Conservation (phyloP, 2,797 vertebrate species). For the Thalassophryne amazonica region DNA sequence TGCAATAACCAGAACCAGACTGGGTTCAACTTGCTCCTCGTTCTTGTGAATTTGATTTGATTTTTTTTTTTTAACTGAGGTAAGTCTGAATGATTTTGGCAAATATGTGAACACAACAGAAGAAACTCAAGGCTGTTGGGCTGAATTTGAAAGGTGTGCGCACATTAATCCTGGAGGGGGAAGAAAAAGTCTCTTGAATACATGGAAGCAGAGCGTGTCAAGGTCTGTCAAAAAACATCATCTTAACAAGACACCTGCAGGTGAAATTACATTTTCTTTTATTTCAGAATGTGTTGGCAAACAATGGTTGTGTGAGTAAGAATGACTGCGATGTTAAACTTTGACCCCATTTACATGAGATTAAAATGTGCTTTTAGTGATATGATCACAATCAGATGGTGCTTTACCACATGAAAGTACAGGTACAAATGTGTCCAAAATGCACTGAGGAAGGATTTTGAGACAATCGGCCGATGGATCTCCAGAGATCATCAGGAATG, state of each 20-base stretch:
- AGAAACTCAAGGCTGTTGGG: conserved; percentile 1
- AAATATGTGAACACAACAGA: background rate
- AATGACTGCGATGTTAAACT: conserved; percentile 1
- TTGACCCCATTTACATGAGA: too few species aligned
- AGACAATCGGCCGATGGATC: too few species aligned
- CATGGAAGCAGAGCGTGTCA: background rate
- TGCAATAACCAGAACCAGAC: background rate
- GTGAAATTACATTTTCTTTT: conserved; percentile 3
- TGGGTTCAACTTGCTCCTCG: background rate
- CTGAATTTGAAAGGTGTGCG: conserved; percentile 5
- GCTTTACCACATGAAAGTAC: too few species aligned
- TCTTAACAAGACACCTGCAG: background rate
- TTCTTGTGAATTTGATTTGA: background rate
- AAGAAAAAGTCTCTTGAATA: conserved; percentile 5
- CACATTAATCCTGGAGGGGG: background rate
- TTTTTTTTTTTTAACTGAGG: conserved; percentile 1
- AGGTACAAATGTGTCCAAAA: too few species aligned
- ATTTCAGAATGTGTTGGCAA: conserved; percentile 7
- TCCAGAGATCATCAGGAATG: too few species aligned
- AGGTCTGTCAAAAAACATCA: background rate
- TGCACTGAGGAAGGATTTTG: too few species aligned
- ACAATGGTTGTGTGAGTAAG: conserved; percentile 14
- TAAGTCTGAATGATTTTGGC: conserved; percentile 2
- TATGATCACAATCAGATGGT: too few species aligned
- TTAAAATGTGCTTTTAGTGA: too few species aligned